Conservation (phyloP, 2,888 invertebrate genomes). For the Leucophenga maculata region DNA sequence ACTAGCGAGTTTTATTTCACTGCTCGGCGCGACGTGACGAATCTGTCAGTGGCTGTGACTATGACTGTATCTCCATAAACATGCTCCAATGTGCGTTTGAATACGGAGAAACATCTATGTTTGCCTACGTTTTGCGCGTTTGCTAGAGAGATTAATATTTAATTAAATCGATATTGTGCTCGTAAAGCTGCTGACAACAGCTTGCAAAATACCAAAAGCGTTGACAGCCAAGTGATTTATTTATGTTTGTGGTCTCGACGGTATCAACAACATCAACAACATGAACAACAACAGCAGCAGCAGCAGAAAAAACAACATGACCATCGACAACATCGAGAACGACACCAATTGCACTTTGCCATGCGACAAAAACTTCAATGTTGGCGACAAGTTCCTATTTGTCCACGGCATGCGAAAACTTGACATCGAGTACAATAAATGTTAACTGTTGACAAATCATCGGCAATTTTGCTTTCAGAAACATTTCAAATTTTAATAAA, state of each 20-base stretch:
- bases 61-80: background rate
- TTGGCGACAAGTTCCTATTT: too few relatives aligned
- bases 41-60: too few relatives aligned
- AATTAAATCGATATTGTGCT: constrained; percentile 54
- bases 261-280: constrained; percentile 1
- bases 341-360: background rate
- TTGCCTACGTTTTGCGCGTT: constrained; percentile 17
- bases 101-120: background rate
- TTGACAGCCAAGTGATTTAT: constrained; percentile 56
- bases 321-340: background rate
- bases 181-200: constrained; percentile 46
- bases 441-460: too few relatives aligned
- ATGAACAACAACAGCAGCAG: background rate
- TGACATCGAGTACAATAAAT: too few relatives aligned
- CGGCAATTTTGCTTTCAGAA: too few relatives aligned
- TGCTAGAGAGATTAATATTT: constrained; percentile 52
- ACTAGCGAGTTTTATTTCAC: too few relatives aligned
- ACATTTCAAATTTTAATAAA: too few relatives aligned
- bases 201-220: constrained; percentile 53
- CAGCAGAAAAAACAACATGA: background rate
- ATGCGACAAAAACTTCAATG: background rate
- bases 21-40: too few relatives aligned
- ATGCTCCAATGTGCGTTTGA: background rate
- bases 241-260: constrained; percentile 49
- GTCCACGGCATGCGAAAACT: too few relatives aligned